phyloP scores from a whole-genome alignment of 2,888 invertebrate genomes.

The Parochlus steinenii region DNA sequence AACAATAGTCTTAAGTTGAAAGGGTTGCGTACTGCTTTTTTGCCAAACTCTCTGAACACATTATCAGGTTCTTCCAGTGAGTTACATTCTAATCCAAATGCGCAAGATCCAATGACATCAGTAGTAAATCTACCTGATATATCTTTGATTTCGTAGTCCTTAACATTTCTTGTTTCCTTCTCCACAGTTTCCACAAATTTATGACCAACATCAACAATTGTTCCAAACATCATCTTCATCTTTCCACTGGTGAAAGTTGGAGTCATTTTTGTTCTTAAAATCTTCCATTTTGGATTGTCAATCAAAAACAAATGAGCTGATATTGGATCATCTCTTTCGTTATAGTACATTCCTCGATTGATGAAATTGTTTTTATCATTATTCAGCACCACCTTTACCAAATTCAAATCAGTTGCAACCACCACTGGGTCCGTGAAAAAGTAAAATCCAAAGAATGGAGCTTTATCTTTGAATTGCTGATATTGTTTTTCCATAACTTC shows the following conservation, averaged over 20 bases:
- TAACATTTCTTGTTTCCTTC: slow-evolving; percentile 20
- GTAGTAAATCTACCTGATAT: slow-evolving; percentile 14
- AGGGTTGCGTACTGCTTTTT: slow-evolving; percentile 12
- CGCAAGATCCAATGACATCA: slow-evolving; percentile 20
- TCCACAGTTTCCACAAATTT: slow-evolving; percentile 27
- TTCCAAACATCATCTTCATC: slow-evolving; percentile 20
- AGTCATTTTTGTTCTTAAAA: slow-evolving; percentile 14
- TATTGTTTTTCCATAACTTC: slow-evolving; percentile 2
- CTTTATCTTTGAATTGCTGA: slow-evolving; percentile 10
- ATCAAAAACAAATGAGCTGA: slow-evolving; percentile 15
- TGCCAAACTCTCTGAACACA: slow-evolving; percentile 18
- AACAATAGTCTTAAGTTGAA: background rate
- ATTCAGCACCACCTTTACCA: slow-evolving; percentile 2
- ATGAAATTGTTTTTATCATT: slow-evolving; percentile 11
- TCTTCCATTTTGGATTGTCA: slow-evolving; percentile 15
- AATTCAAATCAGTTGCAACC: slow-evolving; percentile 6
- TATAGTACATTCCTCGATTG: slow-evolving; percentile 11
- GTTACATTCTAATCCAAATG: slow-evolving; percentile 24
- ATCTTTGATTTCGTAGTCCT: slow-evolving; percentile 24
- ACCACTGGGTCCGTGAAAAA: slow-evolving; percentile 3
- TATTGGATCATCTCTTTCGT: slow-evolving; percentile 9
- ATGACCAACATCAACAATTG: slow-evolving; percentile 19
- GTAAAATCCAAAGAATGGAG: slow-evolving; percentile 8
- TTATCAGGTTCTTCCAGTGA: slow-evolving; percentile 18
- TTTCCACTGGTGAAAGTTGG: slow-evolving; percentile 17